Evolutionary conservation across 2,888 invertebrate genomes (phyloP).

Genomic region (Hedychridium roseum): DNA sequence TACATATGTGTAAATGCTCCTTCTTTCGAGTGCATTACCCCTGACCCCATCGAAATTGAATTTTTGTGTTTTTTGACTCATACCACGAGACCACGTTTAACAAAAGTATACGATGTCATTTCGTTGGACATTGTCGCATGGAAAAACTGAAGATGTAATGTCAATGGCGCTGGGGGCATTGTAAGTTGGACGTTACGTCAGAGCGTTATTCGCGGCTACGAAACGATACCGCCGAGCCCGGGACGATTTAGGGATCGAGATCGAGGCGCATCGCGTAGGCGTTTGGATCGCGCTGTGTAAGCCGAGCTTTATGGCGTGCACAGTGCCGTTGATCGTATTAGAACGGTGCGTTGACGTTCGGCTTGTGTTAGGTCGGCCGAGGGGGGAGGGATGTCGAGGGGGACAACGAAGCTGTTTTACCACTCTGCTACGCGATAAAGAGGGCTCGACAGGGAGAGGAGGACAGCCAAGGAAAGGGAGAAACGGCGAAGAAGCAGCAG

Average conservation of each 20-base stretch:
- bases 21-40: too few relatives aligned
- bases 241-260: slow-evolving; percentile 37
- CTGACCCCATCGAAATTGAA: too few relatives aligned
- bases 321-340: slow-evolving; percentile 40
- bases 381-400: slow-evolving; percentile 17
- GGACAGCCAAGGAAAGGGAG: slow-evolving; percentile 5
- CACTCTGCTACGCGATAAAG: slow-evolving; percentile 8
- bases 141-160: too few relatives aligned
- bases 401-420: slow-evolving; percentile 5
- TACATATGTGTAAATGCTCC: too few relatives aligned
- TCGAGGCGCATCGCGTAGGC: slow-evolving; percentile 36
- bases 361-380: slow-evolving; percentile 30
- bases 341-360: slow-evolving; percentile 31
- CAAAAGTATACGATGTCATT: too few relatives aligned
- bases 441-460: slow-evolving; percentile 3
- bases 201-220: slow-evolving; percentile 3
- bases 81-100: background rate
- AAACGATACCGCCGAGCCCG: slow-evolving; percentile 7
- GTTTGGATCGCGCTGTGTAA: slow-evolving; percentile 28
- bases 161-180: too few relatives aligned
- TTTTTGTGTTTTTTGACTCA: background rate
- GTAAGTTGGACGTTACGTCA: too few relatives aligned
- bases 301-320: slow-evolving; percentile 37
- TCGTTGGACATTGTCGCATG: too few relatives aligned
- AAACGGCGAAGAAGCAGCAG: slow-evolving; percentile 1